Base-by-base conservation (phyloP, 2,888 invertebrate species). In the Andrena marginata region DNA sequence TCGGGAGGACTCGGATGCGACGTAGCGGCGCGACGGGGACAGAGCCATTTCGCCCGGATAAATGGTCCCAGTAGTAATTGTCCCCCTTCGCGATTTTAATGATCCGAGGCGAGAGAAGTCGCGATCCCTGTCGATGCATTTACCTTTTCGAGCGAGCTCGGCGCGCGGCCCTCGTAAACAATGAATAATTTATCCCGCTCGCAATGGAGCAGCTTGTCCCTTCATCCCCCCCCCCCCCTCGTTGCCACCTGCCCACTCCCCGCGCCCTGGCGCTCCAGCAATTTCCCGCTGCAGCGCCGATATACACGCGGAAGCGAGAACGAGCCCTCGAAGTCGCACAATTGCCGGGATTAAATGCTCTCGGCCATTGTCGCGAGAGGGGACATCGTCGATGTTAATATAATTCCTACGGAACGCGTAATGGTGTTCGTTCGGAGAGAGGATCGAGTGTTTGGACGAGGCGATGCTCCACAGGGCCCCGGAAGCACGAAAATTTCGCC, bases 171-270 rank as follows among this genome's bases (percentile, higher is more conserved):
- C 79, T 63, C 76, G 87, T 87, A 87, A 87, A 87, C 87, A 87
- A 87, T 87, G 87, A 87, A 87, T 87, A 87, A 87, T 87, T 87
- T 87, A 87, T 85, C 71, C 74, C 74, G 67, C 51, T 78, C 64
- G 76, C 85, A 77, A 80, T 74, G 77, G 77, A 67, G 71, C 72
- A 42, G 56, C 51, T 63, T 60, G 49, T 60, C 68, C 56, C 62
- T 8, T 16, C 64, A 54, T 13, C 23, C 67, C 65, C 65, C 29
- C 5, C 16, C 7, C 23, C 67, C 65, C 65, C 29, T 8, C 16
- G 31, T 35, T 29, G 8, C 23, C 6, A 0, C 42, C 6, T 7
- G n/a, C 4, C 65, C 29, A 2, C 49, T n/a, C n/a, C 29, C 16
- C 60, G 69, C 13, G 16, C 42, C 16, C 42, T 65, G 64, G 23